phyloP scores from a whole-genome alignment of 2,113 vertebrate species.

The Carassius carassius region DNA sequence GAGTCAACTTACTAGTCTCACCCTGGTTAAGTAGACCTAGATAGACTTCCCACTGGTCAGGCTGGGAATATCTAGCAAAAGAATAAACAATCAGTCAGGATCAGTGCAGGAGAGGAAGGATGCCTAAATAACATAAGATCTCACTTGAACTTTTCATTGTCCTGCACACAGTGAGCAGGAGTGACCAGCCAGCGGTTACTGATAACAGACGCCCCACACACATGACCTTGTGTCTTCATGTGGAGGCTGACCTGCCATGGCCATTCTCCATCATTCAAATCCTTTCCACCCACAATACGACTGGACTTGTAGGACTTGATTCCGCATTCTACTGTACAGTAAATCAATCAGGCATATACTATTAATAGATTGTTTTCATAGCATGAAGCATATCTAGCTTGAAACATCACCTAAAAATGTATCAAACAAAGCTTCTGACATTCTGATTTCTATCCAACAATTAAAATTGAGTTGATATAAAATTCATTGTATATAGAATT shows the following conservation, averaged over 20 bases:
- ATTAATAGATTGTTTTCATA: too few relatives aligned
- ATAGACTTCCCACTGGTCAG: constrained; percentile 81
- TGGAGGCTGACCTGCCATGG: constrained; percentile 98
- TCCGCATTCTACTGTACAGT: constrained; percentile 81
- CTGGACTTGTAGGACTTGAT: constrained; percentile 76
- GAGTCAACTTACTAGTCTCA: constrained; percentile 39
- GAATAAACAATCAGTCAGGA: not conserved
- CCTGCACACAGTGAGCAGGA: constrained; percentile 88
- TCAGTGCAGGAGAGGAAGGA: not conserved
- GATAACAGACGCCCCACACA: constrained; percentile 89
- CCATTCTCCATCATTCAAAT: constrained; percentile 81
- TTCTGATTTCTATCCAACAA: too few relatives aligned
- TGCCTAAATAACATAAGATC: not conserved
- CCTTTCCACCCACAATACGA: constrained; percentile 85
- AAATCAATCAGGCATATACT: not conserved
- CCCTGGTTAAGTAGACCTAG: constrained; percentile 84
- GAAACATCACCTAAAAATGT: not conserved
- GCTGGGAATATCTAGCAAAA: constrained; percentile 75
- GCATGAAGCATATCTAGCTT: not conserved
- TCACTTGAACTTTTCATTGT: constrained; percentile 74
- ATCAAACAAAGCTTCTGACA: too few relatives aligned
- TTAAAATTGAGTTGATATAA: too few relatives aligned
- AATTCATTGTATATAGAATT: too few relatives aligned
- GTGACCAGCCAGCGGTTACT: constrained; percentile 85
- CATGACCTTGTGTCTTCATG: constrained; percentile 69